A percentile compares a stretch with the other conserved stretches of the same genome.
These are phyloP conservation scores for Ectemnius cavifrons DNA, from an alignment of 2,888 invertebrate genomes.

Conservation along the genomic window DNA sequence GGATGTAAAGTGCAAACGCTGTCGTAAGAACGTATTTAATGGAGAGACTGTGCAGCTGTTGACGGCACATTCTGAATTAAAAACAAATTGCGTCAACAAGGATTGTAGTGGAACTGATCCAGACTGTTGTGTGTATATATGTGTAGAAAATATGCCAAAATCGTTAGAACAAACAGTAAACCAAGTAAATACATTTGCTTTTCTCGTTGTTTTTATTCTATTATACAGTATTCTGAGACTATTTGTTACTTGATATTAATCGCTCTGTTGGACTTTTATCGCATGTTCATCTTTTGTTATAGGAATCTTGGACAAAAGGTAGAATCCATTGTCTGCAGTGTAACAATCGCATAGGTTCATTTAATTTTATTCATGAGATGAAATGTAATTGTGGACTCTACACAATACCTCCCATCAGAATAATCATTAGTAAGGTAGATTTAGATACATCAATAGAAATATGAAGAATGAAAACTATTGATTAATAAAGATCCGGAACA, in stretches of 20 bases:
- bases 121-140: constrained; percentile 46
- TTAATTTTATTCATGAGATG: constrained; percentile 51
- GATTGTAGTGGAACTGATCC: constrained; percentile 32
- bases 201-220: not conserved
- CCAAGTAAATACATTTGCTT: constrained; percentile 40
- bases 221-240: not conserved
- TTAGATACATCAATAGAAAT: constrained; percentile 24
- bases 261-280: not conserved
- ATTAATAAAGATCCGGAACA: not conserved
- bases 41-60: constrained; percentile 28
- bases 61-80: constrained; percentile 45
- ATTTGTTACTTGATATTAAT: constrained; percentile 10
- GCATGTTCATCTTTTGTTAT: constrained; percentile 25
- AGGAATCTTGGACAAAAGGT: constrained; percentile 60
- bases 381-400: constrained; percentile 49
- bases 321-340: constrained; percentile 53
- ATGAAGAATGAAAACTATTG: not conserved
- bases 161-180: constrained; percentile 49
- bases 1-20: constrained; percentile 53
- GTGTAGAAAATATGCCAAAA: constrained; percentile 45
- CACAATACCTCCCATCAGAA: constrained; percentile 41
- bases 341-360: constrained; percentile 58
- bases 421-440: constrained; percentile 55
- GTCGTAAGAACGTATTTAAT: constrained; percentile 47
- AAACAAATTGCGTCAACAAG: constrained; percentile 17